Evolutionary conservation across 2,113 vertebrate species (phyloP).

Genomic region (Epinephelus lanceolatus): DNA sequence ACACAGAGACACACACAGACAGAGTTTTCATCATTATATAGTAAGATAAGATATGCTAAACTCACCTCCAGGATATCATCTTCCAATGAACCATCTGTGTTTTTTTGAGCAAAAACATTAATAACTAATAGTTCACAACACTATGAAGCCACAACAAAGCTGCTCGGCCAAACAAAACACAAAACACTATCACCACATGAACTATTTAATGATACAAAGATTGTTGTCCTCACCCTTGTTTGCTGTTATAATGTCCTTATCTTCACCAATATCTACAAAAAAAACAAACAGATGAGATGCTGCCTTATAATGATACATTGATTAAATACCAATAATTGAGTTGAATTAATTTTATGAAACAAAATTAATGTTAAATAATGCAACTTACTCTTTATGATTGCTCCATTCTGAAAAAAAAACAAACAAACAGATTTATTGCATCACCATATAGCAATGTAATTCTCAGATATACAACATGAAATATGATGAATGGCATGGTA

Average conservation of each 20-base stretch:
- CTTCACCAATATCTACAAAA: constrained; percentile 38
- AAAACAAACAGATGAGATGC: constrained; percentile 6
- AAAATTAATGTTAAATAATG: background rate
- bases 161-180: background rate
- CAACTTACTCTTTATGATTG: constrained; percentile 9
- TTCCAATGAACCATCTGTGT: background rate
- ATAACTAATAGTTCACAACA: background rate
- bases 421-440: background rate
- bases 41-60: background rate
- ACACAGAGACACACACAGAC: too few species aligned
- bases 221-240: constrained; percentile 56
- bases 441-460: background rate
- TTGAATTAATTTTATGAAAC: background rate
- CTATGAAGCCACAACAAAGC: background rate
- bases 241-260: background rate
- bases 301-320: background rate
- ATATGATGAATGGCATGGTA: too few species aligned
- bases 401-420: background rate
- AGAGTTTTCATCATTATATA: too few species aligned
- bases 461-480: background rate
- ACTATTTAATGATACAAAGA: background rate
- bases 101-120: background rate
- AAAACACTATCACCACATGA: background rate
- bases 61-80: constrained; percentile 64
- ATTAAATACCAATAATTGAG: too few species aligned